These are phyloP conservation scores for Podarcis muralis DNA, from an alignment of 2,113 vertebrate genomes.

Conservation along the genomic window DNA sequence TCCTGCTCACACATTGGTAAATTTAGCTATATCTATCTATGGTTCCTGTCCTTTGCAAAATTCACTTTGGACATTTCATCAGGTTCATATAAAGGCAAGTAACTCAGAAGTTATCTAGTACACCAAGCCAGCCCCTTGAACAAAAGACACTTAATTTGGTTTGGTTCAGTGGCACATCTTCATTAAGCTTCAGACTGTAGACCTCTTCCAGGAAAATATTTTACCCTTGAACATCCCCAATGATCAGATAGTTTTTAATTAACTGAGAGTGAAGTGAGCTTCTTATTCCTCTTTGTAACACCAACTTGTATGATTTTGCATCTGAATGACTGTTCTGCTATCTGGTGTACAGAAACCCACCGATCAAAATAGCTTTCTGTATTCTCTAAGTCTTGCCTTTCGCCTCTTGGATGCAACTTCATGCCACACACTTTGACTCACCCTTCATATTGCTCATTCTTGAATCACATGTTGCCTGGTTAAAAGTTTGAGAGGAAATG, in stretches of 20 bases:
- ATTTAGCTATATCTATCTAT: neutral
- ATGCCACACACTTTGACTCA: neutral
- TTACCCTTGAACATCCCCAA: neutral
- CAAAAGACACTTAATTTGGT: neutral
- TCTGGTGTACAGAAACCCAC: neutral
- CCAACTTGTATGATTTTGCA: neutral
- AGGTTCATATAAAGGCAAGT: neutral
- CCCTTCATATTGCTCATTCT: neutral
- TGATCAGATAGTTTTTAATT: neutral
- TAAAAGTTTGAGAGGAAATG: neutral
- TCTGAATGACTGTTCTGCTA: neutral
- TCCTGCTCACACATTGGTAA: neutral
- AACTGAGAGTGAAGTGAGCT: neutral
- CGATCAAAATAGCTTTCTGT: neutral
- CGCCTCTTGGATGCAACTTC: neutral
- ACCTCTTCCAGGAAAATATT: neutral
- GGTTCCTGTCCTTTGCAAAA: neutral
- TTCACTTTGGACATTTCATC: neutral
- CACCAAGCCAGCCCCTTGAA: neutral
- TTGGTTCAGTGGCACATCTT: neutral
- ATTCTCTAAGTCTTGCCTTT: neutral
- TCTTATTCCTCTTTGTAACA: neutral
- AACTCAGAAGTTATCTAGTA: neutral
- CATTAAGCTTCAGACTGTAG: neutral
- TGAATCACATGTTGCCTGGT: neutral